Evolutionary conservation across 2,797 vertebrate genomes (phyloP), one percentile per base, ranked within the genome.

Genomic region (Molossus alvarezi): DNA sequence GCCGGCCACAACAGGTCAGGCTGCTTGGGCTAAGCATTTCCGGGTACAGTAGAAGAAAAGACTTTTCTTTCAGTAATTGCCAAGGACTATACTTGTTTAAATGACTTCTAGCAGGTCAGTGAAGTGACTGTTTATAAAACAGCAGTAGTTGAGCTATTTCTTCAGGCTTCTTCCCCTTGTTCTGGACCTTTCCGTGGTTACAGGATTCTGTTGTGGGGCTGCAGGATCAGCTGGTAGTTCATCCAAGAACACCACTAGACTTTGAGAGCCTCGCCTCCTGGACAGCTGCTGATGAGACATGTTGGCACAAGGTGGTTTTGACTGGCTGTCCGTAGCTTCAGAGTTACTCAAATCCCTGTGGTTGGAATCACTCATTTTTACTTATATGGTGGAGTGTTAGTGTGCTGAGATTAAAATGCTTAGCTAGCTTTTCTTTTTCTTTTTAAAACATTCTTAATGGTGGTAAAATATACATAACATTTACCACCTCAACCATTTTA

Each of bases 11-110:
- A 57, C 29, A 81, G 72, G 14, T 89, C 79, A 76, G 60, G 41
- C 41, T 18, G 37, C 37, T 76, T 64, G 57, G 33, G 73, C 67
- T 81, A 51, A 76, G 84, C 27, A 75, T 85, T 85, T 88, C 37
- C 80, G 91, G 33, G 91, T 81, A 69, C 55, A n/a, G 15, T 29
- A 33, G 85, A 81, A 80, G 80, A 91, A 80, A 94, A 71, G 18
- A n/a, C 57, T 88, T 72, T 77, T n/a, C 27, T 67, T 90, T 83
- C 27, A 25, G 67, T 23, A 72, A 83, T 67, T 53, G 55, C 89
- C n/a, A 72, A 88, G 64, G 64, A 64, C 86, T 48, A 41, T 58
- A 82, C 82, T 92, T 86, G 75, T 57, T 51, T 82, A 89, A 88
- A 60, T 58, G 71, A 71, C 67, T 90, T 71, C 41, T 55, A 72